These are phyloP conservation scores for Calameuta filiformis DNA, from an alignment of 2,888 invertebrate species.

Conservation along the genomic window DNA sequence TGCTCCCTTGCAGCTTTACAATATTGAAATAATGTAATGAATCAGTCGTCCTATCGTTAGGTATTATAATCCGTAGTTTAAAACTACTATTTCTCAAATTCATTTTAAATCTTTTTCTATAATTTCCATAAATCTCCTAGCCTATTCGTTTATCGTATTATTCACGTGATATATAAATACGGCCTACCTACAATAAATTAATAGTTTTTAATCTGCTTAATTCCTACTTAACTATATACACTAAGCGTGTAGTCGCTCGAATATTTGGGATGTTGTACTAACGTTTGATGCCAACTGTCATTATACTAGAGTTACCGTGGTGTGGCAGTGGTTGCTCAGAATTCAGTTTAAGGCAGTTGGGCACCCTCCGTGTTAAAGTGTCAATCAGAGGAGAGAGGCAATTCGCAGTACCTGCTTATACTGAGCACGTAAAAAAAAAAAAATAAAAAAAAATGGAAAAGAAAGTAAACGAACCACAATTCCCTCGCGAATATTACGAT, in stretches of 20 bases:
- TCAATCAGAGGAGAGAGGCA: conserved; percentile 27
- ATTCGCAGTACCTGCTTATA: neutral
- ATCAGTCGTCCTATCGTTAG: conserved; percentile 50
- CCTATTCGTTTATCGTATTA: conserved; percentile 9
- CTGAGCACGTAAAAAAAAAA: neutral
- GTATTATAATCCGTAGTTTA: conserved; percentile 34
- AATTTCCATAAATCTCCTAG: conserved; percentile 12
- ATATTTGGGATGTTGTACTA: conserved; percentile 30
- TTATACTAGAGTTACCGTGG: neutral
- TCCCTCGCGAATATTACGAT: neutral
- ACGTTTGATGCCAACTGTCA: conserved; percentile 15
- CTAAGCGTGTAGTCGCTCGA: conserved; percentile 35
- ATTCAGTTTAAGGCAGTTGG: conserved; percentile 55
- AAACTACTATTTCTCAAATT: conserved; percentile 28
- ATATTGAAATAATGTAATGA: conserved; percentile 53
- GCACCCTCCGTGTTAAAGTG: conserved; percentile 36
- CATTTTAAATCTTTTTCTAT: neutral
- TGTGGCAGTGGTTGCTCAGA: conserved; percentile 57
- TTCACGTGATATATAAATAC: conserved; percentile 42
- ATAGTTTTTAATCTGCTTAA: conserved; percentile 40
- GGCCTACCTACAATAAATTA: conserved; percentile 60
- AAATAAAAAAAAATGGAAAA: neutral
- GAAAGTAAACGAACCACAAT: neutral
- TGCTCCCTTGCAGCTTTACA: conserved; percentile 58
- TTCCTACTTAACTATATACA: conserved; percentile 59